Percentiles rank a stretch among this genome's conserved stretches.
Evolutionary conservation across 2,797 vertebrate species (phyloP).

Genomic region (Pangasius djambal): DNA sequence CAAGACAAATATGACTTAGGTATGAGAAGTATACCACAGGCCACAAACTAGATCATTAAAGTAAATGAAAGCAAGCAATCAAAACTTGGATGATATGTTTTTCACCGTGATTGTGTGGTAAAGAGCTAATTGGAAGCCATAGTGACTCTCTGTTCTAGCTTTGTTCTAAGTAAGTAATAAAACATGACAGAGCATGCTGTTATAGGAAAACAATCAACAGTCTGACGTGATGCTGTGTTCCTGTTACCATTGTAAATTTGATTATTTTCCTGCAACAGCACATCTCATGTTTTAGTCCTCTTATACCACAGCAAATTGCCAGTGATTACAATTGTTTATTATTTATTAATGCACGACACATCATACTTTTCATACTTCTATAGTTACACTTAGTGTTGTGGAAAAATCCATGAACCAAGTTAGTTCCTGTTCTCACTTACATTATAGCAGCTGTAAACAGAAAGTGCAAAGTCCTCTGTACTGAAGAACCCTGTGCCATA

Average conservation of each 20-base stretch:
- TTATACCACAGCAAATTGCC: not conserved
- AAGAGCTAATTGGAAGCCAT: not conserved
- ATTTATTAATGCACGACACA: not conserved
- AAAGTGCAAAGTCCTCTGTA: too few species aligned
- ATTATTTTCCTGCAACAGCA: too few species aligned
- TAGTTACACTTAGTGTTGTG: not conserved
- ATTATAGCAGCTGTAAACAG: not conserved
- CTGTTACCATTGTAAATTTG: not conserved
- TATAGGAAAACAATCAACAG: not conserved
- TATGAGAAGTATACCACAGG: slow-evolving; percentile 46
- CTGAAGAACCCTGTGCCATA: not conserved
- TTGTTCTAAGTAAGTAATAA: not conserved
- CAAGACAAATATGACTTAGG: slow-evolving; percentile 55
- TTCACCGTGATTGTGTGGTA: slow-evolving; percentile 17
- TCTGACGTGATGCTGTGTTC: not conserved
- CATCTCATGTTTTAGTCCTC: not conserved
- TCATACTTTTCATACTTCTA: too few species aligned
- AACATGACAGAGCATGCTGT: not conserved
- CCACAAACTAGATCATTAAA: slow-evolving; percentile 27
- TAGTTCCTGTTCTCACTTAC: not conserved
- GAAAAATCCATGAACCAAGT: not conserved
- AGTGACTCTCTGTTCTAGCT: not conserved
- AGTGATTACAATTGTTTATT: not conserved
- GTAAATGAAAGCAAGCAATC: slow-evolving; percentile 21
- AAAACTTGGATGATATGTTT: slow-evolving; percentile 17